Evolutionary conservation across 1,140 invertebrate genomes (phyloP).

Genomic region (Plutomurus gul): DNA sequence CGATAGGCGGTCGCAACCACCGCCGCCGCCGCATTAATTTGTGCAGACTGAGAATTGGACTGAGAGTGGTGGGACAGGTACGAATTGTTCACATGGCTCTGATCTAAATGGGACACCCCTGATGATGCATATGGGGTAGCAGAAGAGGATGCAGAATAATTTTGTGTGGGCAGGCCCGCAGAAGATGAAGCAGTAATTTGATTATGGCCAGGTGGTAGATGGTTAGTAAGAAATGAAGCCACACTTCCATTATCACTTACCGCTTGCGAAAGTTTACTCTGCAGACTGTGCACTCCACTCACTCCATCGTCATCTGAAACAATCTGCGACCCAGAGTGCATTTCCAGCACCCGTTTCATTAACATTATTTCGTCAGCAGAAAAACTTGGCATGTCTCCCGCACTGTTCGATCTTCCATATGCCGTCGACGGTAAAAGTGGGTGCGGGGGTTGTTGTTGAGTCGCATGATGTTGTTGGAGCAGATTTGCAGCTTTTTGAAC

Average conservation of each 20-base stretch:
- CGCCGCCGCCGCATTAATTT: neutral
- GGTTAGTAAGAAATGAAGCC: constrained; percentile 7
- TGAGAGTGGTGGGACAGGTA: neutral
- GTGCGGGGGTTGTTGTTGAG: neutral
- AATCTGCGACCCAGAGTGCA: neutral
- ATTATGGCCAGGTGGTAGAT: neutral
- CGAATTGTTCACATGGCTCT: neutral
- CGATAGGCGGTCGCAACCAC: neutral
- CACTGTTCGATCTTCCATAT: neutral
- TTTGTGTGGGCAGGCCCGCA: neutral
- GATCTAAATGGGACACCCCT: neutral
- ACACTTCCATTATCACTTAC: constrained; percentile 18
- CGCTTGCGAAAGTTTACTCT: constrained; percentile 25
- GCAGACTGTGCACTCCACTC: neutral
- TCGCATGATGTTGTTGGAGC: neutral
- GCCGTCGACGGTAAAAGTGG: neutral
- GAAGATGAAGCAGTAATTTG: neutral
- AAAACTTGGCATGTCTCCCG: neutral
- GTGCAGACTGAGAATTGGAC: neutral
- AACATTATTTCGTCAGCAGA: constrained; percentile 15
- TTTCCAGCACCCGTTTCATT: constrained; percentile 28
- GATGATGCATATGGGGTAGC: neutral
- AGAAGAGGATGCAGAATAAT: neutral
- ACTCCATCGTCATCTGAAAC: neutral
- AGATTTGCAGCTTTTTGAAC: neutral